Conservation (phyloP, 2,888 invertebrate species). For the Dendrolimus houi region DNA sequence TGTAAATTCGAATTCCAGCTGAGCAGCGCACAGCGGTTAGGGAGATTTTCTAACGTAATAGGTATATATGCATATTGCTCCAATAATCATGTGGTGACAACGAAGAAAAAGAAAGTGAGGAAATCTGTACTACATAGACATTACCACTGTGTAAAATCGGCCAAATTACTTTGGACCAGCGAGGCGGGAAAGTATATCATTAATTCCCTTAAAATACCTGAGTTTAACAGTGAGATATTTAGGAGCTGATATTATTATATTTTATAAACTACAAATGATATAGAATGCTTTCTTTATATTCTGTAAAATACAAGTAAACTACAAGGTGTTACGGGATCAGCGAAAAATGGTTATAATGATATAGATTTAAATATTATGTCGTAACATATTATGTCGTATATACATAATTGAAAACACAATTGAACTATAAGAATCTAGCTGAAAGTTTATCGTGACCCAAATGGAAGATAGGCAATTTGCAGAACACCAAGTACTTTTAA, state of each 20-base stretch:
- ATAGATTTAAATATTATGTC: no score
- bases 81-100: not conserved
- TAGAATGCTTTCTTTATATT: no score
- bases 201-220: no score
- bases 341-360: no score
- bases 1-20: not conserved
- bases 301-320: no score
- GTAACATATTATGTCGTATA: not conserved
- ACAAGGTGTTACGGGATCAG: no score
- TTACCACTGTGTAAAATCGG: not conserved
- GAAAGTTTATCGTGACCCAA: constrained; percentile 6
- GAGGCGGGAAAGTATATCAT: not conserved
- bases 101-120: not conserved
- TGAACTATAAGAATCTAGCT: not conserved
- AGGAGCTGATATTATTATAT: no score
- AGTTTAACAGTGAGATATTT: no score
- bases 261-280: no score
- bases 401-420: not conserved
- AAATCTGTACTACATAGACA: not conserved
- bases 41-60: not conserved
- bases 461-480: constrained; percentile 49
- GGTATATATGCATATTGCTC: no score
- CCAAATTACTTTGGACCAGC: not conserved
- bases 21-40: not conserved
- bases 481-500: constrained; percentile 51